These are phyloP conservation scores for Graphium colonna DNA, from an alignment of 2,888 invertebrate genomes.

Conservation along the genomic window DNA sequence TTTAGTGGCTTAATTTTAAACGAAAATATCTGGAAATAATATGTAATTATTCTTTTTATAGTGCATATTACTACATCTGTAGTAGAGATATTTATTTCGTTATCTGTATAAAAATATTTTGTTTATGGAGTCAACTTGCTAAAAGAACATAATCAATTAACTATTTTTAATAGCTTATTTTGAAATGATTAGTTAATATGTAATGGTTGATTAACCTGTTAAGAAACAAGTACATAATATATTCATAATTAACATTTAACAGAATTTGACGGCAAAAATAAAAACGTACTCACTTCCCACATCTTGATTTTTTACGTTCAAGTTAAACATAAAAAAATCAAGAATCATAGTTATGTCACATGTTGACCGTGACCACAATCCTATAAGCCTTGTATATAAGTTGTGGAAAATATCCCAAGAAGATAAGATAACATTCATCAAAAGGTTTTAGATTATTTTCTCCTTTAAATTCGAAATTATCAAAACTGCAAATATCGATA, in stretches of 20 bases:
- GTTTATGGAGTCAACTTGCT: not conserved
- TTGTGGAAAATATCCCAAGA: not conserved
- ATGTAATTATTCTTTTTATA: not conserved
- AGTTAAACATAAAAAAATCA: not conserved
- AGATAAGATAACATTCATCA: not conserved
- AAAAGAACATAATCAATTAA: not conserved
- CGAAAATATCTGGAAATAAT: not conserved
- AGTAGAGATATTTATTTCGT: not conserved
- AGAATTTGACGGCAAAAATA: no score
- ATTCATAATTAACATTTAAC: no score
- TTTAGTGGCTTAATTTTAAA: not conserved
- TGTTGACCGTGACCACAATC: no score
- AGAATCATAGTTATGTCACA: no score
- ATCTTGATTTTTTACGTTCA: no score
- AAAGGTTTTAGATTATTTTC: no score
- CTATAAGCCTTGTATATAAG: no score
- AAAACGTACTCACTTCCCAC: no score
- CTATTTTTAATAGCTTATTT: not conserved
- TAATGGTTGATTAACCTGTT: not conserved
- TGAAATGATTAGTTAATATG: not conserved
- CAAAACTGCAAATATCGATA: no score
- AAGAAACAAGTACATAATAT: not conserved
- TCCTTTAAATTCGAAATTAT: no score
- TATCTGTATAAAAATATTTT: not conserved
- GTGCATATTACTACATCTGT: not conserved